Evolutionary conservation across 1,140 invertebrate species (phyloP), one percentile per base, ranked within the genome.

Genomic region (Ericerus pela): DNA sequence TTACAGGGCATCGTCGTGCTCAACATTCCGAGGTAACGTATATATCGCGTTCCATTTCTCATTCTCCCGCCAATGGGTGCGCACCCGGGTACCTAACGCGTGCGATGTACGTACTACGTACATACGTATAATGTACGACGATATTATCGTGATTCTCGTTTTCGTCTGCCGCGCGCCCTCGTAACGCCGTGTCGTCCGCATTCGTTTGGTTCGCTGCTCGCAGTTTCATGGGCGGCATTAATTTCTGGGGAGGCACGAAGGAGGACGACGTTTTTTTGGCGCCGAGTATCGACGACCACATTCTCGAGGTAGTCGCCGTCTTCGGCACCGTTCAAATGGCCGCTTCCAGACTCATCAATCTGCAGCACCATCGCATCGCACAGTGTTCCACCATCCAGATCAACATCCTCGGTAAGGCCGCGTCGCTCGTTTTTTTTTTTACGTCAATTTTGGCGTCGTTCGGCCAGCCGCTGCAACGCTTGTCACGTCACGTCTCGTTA

Each of bases 291-390:
- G 92, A 96, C 71, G 92, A 96, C 71, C 79, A 87, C 51, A 85
- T 96, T 52, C 72, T 96, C 6, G 88, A 96, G 75, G 93, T 97
- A 14, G 91, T 97, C 2, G 92, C 92, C 11, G 91, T 96, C 0
- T 96, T 96, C 70, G 92, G 92, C 0, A 91, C 90, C 0, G 88
- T 94, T 14, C 94, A 98, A 73, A 94, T 97, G 86, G 93, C 92
- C 1, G 90, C 93, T 1, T 95, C 90, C 0, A 75, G 93, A 16
- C 75, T 96, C 1, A 89, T 96, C 55, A 95, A 96, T 69, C 73
- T 96, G 12, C 92, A 96, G 66, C 90, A 94, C 72, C 93, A 97
- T 69, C 79, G 94, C 41, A 98, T 98, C 55, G 93, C 93, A 4
- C 94, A 96, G 70, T 96, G 93, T 71, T 82, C 91, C 58, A 86